Evolutionary conservation across 2,113 vertebrate species (phyloP).

Genomic region (Cyprinodon tularosa): DNA sequence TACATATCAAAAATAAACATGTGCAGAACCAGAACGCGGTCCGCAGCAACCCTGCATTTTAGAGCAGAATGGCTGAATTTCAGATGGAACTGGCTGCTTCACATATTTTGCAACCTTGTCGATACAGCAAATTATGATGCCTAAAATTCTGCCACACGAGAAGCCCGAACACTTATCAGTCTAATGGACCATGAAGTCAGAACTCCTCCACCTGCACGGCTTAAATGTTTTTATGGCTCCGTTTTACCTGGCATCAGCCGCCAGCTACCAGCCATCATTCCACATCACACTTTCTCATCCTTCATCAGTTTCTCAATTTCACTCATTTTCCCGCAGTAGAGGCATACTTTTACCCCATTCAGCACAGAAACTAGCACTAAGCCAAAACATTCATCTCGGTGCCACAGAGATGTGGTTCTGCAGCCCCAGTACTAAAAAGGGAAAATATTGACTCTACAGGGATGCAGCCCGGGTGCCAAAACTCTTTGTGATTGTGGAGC

Average conservation of each 20-base stretch:
- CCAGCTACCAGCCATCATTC: conserved; percentile 70
- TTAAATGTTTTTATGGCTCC: conserved; percentile 72
- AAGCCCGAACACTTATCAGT: conserved; percentile 70
- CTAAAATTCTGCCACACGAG: conserved; percentile 67
- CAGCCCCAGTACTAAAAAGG: conserved; percentile 70
- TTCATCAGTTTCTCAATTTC: conserved; percentile 64
- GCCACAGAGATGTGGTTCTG: conserved; percentile 67
- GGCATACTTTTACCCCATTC: conserved; percentile 70
- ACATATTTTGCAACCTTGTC: conserved; percentile 60
- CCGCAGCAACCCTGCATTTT: conserved; percentile 42
- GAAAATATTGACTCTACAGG: conserved; percentile 76
- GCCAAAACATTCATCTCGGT: conserved; percentile 69
- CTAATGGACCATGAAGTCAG: conserved; percentile 77
- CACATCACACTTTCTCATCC: conserved; percentile 65
- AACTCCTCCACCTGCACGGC: conserved; percentile 75
- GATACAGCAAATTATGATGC: conserved; percentile 66
- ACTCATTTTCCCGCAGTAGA: conserved; percentile 63
- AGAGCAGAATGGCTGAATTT: conserved; percentile 62
- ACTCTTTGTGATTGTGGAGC: conserved; percentile 80
- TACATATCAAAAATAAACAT: conserved; percentile 35
- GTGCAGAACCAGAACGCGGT: conserved; percentile 36
- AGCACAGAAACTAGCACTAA: conserved; percentile 60
- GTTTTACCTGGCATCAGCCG: conserved; percentile 71
- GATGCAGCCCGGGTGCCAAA: conserved; percentile 74
- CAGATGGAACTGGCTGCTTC: conserved; percentile 57